Base-by-base conservation (phyloP, 2,113 vertebrate species). In the Tretioscincus oriximinensis region DNA sequence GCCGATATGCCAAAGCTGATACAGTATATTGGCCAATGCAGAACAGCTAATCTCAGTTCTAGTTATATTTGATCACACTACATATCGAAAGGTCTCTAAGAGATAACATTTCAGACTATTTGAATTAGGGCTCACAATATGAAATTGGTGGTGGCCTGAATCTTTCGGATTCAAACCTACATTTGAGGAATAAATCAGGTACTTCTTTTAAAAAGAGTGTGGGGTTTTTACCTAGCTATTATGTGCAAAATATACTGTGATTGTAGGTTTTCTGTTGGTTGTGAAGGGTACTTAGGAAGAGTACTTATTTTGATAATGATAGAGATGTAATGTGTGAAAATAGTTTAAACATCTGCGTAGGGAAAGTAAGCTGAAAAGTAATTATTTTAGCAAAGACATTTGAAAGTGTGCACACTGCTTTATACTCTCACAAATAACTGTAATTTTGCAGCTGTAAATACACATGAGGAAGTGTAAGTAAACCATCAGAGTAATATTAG, bases 161-260 rank as follows among this genome's bases (percentile, higher is more conserved):
- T 84, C 35, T 77, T 28, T 77, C 73, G 79, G 54, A 63, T 80
- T 84, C 85, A 82, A 58, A 18, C 49, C 54, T 16, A 1, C 65
- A n/a, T 82, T 89, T 91, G 54, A 85, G 77, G 78, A 88, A 89
- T 81, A 85, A 87, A 84, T 14, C 14, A 63, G 71, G 89, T 88
- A 88, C 90, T 93, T 88, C 82, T 84, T 41, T 41, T 81, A 71
- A 92, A 92, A 92, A 91, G 91, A 90, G 90, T 84, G 31, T 84
- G 80, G 35, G 80, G 22, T 86, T 90, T 73, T 85, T 83, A 85
- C 83, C 79, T 63, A 64, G 86, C 88, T 72, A 64, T 88, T 91
- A 82, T 90, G 82, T 72, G 79, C 21, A 3, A 31, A 81, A 76
- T 35, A 61, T 51, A 21, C 61, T 82, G 35, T 91, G 84, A 89